A percentile compares a stretch with the other conserved stretches of the same genome.
Evolutionary conservation across 2,113 vertebrate genomes (phyloP).

Genomic region (Prunella fulvescens): DNA sequence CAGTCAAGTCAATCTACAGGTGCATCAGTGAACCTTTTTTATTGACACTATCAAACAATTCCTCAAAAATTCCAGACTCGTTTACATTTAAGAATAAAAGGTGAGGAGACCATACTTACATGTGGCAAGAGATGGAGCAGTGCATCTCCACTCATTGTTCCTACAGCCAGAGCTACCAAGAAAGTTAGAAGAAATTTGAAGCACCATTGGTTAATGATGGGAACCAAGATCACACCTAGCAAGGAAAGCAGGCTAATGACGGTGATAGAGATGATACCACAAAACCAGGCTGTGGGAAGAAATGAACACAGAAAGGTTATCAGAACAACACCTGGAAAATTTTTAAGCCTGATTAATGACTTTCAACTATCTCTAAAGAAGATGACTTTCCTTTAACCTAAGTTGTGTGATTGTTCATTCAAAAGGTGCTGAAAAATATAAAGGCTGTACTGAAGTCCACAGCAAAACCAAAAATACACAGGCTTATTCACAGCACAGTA

Average conservation of each 20-base stretch:
- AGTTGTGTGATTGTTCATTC: neutral
- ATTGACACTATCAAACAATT: neutral
- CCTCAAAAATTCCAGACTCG: neutral
- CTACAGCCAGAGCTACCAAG: conserved; percentile 95
- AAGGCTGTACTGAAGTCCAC: neutral
- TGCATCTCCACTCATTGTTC: conserved; percentile 96
- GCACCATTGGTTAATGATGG: conserved; percentile 96
- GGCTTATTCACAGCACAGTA: neutral
- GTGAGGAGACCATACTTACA: conserved; percentile 71
- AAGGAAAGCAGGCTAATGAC: conserved; percentile 97
- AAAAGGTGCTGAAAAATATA: neutral
- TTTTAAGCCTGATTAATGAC: neutral
- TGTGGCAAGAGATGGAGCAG: conserved; percentile 96
- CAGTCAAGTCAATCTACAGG: neutral
- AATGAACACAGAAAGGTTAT: conserved; percentile 49
- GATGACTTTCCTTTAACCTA: neutral
- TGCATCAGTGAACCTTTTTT: neutral
- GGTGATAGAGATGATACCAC: conserved; percentile 95
- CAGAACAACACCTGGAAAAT: neutral
- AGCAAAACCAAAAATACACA: neutral
- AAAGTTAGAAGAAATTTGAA: conserved; percentile 99
- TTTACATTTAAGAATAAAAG: neutral
- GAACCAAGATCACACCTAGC: conserved; percentile 92
- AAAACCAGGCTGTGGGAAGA: conserved; percentile 84
- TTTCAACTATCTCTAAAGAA: neutral